Evolutionary conservation across 2,113 vertebrate species (phyloP), one percentile per base, ranked within the genome.

Genomic region (Sinosuthora webbiana): DNA sequence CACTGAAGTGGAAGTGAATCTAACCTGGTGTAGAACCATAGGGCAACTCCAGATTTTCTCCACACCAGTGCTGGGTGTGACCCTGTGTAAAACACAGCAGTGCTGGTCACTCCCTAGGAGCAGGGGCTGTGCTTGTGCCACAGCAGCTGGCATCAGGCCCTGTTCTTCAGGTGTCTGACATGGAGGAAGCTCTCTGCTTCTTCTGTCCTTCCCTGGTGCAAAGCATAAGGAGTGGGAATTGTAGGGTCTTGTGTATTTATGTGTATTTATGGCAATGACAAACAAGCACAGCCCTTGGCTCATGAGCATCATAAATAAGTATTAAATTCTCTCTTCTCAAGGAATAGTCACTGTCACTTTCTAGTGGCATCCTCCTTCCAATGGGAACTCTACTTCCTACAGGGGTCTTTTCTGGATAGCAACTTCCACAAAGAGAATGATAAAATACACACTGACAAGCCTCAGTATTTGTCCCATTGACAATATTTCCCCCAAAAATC

Each of bases 81-180:
- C 6, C 8, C 25, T 52, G 30, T 15, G 60, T 42, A 28, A 44
- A 35, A 25, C 1, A 4, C 0, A 13, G 25, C 0, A 0, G 6
- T n/a, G 47, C 9, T 56, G 39, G 39, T 68, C 35, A 7, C 22
- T 53, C 13, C 28, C 22, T 27, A 22, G 52, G 55, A 70, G 52
- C 53, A 64, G 10, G 30, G 37, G 17, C 56, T 5, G 7, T 44
- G 57, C 17, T 42, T 56, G 45, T 55, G 53, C 41, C 35, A 19
- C 23, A 30, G 22, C 13, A 50, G 35, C 11, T 31, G 65, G 39
- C 45, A 28, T 27, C 30, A 63, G 42, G 17, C 33, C n/a, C 10
- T 25, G 19, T 5, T 49, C 73, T n/a, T 42, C 2, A 3, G 25
- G 31, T 14, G 47, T 37, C 42, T 64, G 27, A 27, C 31, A 2